A percentile compares a stretch with the other conserved stretches of the same genome.
phyloP scores from a whole-genome alignment of 2,888 invertebrate genomes.

The Helobdella robusta region DNA sequence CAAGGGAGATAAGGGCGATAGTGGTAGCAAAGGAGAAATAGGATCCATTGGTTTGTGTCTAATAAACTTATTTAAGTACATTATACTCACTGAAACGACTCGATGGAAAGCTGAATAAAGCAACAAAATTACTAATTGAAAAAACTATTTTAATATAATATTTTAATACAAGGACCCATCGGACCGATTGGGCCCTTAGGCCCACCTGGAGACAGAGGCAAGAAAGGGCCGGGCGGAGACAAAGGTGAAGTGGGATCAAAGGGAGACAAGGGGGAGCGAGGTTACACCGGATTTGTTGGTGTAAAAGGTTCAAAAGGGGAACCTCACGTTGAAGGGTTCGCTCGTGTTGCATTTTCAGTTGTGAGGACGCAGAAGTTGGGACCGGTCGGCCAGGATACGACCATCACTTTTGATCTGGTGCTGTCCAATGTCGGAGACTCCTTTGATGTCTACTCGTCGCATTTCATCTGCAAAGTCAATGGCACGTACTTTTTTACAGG shows the following conservation, averaged over 20 bases:
- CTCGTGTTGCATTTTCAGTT: constrained; percentile 45
- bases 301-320: constrained; percentile 37
- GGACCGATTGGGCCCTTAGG: constrained; percentile 35
- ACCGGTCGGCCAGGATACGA: constrained; percentile 44
- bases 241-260: constrained; percentile 38
- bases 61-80: no score
- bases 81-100: no score
- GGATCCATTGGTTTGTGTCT: constrained; percentile 23
- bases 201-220: constrained; percentile 34
- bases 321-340: constrained; percentile 29
- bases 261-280: constrained; percentile 42
- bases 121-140: no score
- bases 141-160: no score
- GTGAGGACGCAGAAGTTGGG: constrained; percentile 43
- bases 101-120: no score
- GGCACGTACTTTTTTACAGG: constrained; percentile 45
- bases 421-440: constrained; percentile 43
- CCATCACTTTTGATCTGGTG: constrained; percentile 43
- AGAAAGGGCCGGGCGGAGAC: constrained; percentile 35
- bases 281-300: constrained; percentile 39
- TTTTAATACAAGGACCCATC: no score
- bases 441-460: constrained; percentile 44
- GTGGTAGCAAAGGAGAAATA: constrained; percentile 23
- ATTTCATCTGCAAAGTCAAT: constrained; percentile 44
- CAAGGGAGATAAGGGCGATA: constrained; percentile 40